These are phyloP conservation scores for Ophioninae sp. DNA, from an alignment of 2,888 invertebrate genomes.

Conservation along the genomic window DNA sequence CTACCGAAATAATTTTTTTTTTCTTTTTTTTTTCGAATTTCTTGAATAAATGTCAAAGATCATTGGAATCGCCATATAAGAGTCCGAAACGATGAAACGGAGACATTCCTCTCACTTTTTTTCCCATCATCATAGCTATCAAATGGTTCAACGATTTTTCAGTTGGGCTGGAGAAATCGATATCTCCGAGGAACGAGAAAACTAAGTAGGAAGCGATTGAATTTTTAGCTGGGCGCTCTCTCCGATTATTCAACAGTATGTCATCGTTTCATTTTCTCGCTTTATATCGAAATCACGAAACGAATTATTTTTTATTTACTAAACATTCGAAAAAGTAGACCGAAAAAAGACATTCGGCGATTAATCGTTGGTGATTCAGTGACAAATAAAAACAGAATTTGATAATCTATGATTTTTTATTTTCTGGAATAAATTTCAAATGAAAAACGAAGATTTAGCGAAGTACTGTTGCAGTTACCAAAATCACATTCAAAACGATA, in stretches of 20 bases:
- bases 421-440: no score
- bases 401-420: no score
- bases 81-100: not conserved
- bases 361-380: no score
- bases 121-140: not conserved
- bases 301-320: not conserved
- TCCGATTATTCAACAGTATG: not conserved
- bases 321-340: no score
- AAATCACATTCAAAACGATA: not conserved
- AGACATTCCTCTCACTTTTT: constrained; percentile 38
- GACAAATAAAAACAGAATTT: no score
- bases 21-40: constrained; percentile 13
- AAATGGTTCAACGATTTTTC: constrained; percentile 5
- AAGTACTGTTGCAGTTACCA: not conserved
- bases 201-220: not conserved
- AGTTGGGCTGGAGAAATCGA: not conserved
- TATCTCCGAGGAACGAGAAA: not conserved
- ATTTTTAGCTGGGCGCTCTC: not conserved
- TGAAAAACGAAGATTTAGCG: not conserved
- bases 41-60: constrained; percentile 19
- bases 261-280: not conserved
- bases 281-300: not conserved
- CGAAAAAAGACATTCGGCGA: no score
- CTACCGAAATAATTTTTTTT: constrained; percentile 7
- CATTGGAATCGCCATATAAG: not conserved